A percentile compares a stretch with the other conserved stretches of the same genome.
These are phyloP conservation scores for Leucopternis melanops DNA, from an alignment of 2,113 vertebrate genomes.

Conservation along the genomic window DNA sequence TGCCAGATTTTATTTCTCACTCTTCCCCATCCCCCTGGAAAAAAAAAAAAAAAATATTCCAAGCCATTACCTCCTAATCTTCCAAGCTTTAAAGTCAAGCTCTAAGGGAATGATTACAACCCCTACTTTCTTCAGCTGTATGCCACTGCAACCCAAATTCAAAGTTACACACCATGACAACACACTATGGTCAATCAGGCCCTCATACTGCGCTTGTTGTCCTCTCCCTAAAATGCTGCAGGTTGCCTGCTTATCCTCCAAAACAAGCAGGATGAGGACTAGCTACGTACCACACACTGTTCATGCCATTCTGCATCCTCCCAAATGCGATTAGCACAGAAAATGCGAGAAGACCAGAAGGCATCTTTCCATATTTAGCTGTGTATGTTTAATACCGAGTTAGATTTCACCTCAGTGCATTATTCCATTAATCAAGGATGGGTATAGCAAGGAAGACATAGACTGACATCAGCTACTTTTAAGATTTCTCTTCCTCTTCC, in stretches of 20 bases:
- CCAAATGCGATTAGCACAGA: constrained; percentile 27
- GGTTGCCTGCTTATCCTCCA: not conserved
- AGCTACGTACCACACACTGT: not conserved
- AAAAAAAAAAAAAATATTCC: not conserved
- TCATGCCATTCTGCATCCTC: not conserved
- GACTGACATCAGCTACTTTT: constrained; percentile 33
- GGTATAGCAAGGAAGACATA: not conserved
- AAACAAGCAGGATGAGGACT: not conserved
- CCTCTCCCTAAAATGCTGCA: not conserved
- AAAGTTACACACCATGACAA: not conserved
- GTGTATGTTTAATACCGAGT: not conserved
- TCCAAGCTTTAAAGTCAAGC: not conserved
- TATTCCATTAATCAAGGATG: not conserved
- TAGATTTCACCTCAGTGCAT: constrained; percentile 24
- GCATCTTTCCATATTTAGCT: constrained; percentile 35
- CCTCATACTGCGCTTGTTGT: not conserved
- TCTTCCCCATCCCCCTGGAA: not conserved
- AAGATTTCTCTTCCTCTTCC: constrained; percentile 28
- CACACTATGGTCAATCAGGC: not conserved
- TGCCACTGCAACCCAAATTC: not conserved
- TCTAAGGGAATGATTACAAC: not conserved
- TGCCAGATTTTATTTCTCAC: not conserved
- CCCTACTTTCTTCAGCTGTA: not conserved
- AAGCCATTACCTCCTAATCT: not conserved
- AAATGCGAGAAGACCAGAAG: constrained; percentile 44